A percentile compares a stretch with the other conserved stretches of the same genome.
These are phyloP conservation scores for Cercopithecus mona DNA, from an alignment of 2,113 vertebrate genomes.

Conservation along the genomic window DNA sequence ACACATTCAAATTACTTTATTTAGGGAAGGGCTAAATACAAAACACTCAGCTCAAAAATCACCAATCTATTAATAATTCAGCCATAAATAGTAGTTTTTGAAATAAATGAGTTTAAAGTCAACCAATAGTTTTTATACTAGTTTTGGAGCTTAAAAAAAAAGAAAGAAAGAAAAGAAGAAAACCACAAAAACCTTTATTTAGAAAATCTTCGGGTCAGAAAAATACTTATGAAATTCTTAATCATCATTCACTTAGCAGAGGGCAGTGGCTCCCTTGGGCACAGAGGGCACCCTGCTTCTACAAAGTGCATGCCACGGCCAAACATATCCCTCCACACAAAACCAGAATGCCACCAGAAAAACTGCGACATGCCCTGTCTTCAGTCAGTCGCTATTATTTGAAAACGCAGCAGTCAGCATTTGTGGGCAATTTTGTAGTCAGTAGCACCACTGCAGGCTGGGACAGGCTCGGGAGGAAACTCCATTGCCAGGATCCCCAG, in stretches of 20 bases:
- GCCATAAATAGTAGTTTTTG: background rate
- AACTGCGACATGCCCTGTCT: background rate
- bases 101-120: background rate
- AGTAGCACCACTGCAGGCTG: background rate
- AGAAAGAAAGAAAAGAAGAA: background rate
- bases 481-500: background rate
- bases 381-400: background rate
- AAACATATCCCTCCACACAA: background rate
- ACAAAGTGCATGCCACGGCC: rapidly evolving
- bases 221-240: background rate
- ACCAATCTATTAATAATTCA: background rate
- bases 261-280: background rate
- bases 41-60: background rate
- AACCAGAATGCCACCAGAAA: background rate
- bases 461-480: background rate
- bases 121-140: background rate
- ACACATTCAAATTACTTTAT: background rate
- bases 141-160: background rate
- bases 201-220: background rate
- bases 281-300: background rate
- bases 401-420: constrained; percentile 31
- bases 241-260: background rate
- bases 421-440: background rate
- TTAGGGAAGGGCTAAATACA: background rate
- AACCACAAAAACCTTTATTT: background rate